A percentile compares a stretch with the other conserved stretches of the same genome.
Evolutionary conservation across 1,140 invertebrate species (phyloP).

Genomic region (Campodea augens): DNA sequence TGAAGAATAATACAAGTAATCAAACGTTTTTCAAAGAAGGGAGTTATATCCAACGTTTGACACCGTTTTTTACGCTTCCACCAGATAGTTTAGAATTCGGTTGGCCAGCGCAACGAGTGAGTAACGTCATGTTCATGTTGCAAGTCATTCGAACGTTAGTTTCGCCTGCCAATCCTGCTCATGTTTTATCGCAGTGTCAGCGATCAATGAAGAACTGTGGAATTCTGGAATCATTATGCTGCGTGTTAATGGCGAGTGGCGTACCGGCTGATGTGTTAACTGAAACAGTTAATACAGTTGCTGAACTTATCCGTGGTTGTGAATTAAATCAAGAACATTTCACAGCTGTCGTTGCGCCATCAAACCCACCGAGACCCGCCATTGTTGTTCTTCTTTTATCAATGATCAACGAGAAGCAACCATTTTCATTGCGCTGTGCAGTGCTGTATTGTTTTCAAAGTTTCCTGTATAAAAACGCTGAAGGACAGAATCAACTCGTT

Average conservation of each 20-base stretch:
- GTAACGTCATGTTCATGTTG: slow-evolving; percentile 79
- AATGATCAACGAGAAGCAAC: slow-evolving; percentile 98
- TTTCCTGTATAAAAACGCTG: slow-evolving; percentile 83
- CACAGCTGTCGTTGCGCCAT: slow-evolving; percentile 75
- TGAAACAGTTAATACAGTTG: slow-evolving; percentile 88
- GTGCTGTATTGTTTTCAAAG: slow-evolving; percentile 96
- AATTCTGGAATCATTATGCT: slow-evolving; percentile 60
- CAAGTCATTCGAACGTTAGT: slow-evolving; percentile 75
- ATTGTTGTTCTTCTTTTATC: slow-evolving; percentile 91
- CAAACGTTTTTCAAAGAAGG: slow-evolving; percentile 98
- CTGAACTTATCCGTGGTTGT: slow-evolving; percentile 84
- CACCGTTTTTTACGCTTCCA: slow-evolving; percentile 67
- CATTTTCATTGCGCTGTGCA: slow-evolving; percentile 73
- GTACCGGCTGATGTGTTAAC: slow-evolving; percentile 90
- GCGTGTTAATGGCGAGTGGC: slow-evolving; percentile 84
- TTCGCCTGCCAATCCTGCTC: slow-evolving; percentile 65
- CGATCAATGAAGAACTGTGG: slow-evolving; percentile 68
- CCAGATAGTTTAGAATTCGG: slow-evolving; percentile 45
- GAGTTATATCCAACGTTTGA: slow-evolving; percentile 72
- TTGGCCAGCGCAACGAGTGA: slow-evolving; percentile 88
- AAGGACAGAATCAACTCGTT: slow-evolving; percentile 69
- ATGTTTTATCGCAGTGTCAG: slow-evolving; percentile 64
- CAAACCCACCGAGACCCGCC: slow-evolving; percentile 73
- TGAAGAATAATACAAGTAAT: slow-evolving; percentile 91
- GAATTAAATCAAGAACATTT: slow-evolving; percentile 82